Percentiles rank a stretch among this genome's conserved stretches.
Conservation (phyloP, 2,888 invertebrate species). For the Eurois occulta region DNA sequence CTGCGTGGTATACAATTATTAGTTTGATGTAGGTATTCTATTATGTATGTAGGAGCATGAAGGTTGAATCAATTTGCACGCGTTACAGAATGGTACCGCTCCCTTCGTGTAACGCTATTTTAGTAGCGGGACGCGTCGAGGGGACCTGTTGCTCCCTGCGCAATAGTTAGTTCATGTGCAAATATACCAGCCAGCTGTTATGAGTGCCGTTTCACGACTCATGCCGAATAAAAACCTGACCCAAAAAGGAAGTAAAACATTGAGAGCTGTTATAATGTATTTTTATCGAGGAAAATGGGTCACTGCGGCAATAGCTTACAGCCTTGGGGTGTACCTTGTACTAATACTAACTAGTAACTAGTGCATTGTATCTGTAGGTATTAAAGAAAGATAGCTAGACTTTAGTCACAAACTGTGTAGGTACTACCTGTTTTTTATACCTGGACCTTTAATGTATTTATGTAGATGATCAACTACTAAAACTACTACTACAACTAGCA, state of each 20-base stretch:
- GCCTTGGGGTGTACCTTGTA: constrained; percentile 3
- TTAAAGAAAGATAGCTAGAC: neutral
- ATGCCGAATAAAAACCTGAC: constrained; percentile 10
- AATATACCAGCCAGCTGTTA: constrained; percentile 15
- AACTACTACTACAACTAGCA: too few relatives aligned
- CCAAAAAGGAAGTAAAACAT: constrained; percentile 30
- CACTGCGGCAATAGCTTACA: constrained; percentile 42
- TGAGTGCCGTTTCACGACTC: constrained; percentile 1
- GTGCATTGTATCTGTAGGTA: neutral
- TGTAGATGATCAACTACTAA: too few relatives aligned
- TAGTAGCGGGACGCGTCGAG: constrained; percentile 42
- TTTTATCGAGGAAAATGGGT: constrained; percentile 41
- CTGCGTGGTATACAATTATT: neutral
- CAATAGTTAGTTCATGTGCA: constrained; percentile 23
- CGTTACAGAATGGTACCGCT: constrained; percentile 52
- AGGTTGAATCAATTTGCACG: constrained; percentile 81
- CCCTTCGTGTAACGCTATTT: constrained; percentile 56
- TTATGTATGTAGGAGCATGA: constrained; percentile 50
- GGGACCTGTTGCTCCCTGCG: constrained; percentile 52
- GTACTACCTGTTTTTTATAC: neutral
- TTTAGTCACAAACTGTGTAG: too few relatives aligned
- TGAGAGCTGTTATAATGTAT: constrained; percentile 7
- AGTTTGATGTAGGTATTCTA: neutral
- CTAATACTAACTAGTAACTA: too few relatives aligned
- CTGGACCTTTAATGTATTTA: neutral